Evolutionary conservation across 1,140 invertebrate genomes (phyloP), one percentile per base, ranked within the genome.

Genomic region (Drosophila eugracilis): DNA sequence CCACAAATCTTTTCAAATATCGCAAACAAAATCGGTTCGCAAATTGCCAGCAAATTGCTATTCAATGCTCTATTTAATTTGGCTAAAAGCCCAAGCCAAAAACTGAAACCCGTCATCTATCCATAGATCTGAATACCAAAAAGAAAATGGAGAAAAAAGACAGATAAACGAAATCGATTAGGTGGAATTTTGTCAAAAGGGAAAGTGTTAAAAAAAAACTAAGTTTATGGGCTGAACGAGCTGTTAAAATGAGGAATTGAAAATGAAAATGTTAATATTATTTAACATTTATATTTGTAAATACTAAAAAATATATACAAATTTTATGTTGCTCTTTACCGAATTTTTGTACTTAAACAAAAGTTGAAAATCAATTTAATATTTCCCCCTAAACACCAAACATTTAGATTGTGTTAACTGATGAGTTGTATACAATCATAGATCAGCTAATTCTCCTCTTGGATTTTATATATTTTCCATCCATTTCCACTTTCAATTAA

Each of bases 121-220:
- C 37, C 34, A 42, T 10, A 41, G n/a, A 41, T 60, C 9, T 21
- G 14, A 12, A 58, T 19, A 12, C 7, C 17, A 49, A 54, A 62
- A 53, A 7, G 34, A 28, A 28, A 48, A 37, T 15, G 15, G 10
- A 1, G 3, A 15, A 53, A 60, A 37, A 37, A 26, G 24, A 19
- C 32, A 17, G 42, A 47, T 36, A 60, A 44, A 19, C 15, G 41
- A 39, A 37, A 47, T 63, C 79, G 75, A 84, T 84, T 78, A 63
- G 52, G 66, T 36, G 12, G 22, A 47, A 15, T 67, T 78, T 81
- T 59, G 22, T n/a, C 26, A 15, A 78, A 55, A 41, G 30, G 39
- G 5, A 60, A 76, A 69, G 62, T 79, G 65, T 77, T 60, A n/a
- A 10, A 32, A 9, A 32, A 12, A 32, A 10, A n/a, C 10, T 30